These are phyloP conservation scores for Octopus sinensis DNA, from an alignment of 1,140 invertebrate species.

Conservation along the genomic window DNA sequence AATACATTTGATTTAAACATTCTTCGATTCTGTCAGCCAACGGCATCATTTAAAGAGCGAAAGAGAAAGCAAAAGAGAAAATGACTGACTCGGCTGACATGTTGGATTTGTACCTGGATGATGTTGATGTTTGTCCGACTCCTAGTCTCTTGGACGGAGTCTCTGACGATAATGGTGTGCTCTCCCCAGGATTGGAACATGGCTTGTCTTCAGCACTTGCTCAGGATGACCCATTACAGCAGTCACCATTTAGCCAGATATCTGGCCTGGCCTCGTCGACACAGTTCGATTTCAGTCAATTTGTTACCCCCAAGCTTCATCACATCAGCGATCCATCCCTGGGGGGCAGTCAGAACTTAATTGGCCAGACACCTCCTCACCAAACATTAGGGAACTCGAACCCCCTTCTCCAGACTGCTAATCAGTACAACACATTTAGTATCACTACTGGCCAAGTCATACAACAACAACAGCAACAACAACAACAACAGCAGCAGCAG, in stretches of 20 bases:
- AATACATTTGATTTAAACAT: no score
- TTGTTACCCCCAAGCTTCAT: constrained; percentile 2
- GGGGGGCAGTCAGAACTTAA: not conserved
- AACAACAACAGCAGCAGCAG: constrained; percentile 41
- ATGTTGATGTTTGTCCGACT: not conserved
- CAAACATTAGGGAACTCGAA: not conserved
- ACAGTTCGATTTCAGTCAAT: not conserved
- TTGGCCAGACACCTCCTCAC: not conserved
- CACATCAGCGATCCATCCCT: not conserved
- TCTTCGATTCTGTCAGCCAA: no score
- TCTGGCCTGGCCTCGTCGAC: not conserved
- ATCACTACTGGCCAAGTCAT: not conserved
- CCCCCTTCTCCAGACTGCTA: not conserved
- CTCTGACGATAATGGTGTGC: not conserved
- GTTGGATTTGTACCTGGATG: not conserved
- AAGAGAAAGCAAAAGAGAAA: not conserved
- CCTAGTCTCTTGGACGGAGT: not conserved
- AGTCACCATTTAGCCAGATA: not conserved
- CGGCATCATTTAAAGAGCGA: no score
- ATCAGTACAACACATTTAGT: not conserved
- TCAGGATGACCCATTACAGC: constrained; percentile 4
- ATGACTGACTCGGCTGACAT: not conserved
- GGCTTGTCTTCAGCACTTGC: not conserved
- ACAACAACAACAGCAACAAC: not conserved
- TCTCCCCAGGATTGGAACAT: not conserved